Conservation (phyloP, 1,140 invertebrate genomes). For the Drosophila subpulchrella region DNA sequence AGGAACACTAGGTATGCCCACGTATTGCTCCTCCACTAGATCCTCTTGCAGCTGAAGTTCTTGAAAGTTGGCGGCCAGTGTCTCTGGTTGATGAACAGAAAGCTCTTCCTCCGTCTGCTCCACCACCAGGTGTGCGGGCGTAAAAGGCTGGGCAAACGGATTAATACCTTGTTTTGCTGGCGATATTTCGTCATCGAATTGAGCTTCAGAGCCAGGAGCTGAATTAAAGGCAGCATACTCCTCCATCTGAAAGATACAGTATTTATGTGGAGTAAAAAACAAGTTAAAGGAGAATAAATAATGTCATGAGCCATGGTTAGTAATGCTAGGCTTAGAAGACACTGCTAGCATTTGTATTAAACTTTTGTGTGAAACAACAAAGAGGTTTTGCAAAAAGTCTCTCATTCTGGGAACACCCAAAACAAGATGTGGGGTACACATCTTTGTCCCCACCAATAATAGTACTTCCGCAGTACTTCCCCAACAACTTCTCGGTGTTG, state of each 20-base stretch:
- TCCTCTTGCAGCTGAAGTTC: slow-evolving; percentile 52
- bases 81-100: slow-evolving; percentile 19
- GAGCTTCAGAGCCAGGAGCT: slow-evolving; percentile 49
- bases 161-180: slow-evolving; percentile 29
- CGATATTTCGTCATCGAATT: slow-evolving; percentile 10
- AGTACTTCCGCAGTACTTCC: no score
- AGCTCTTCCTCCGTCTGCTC: slow-evolving; percentile 7
- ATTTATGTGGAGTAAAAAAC: not conserved
- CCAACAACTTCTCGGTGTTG: no score
- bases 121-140: slow-evolving; percentile 23
- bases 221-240: slow-evolving; percentile 64
- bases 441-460: no score
- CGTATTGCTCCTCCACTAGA: slow-evolving; percentile 35
- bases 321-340: not conserved
- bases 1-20: not conserved
- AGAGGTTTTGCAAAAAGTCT: no score
- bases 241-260: slow-evolving; percentile 53
- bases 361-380: no score
- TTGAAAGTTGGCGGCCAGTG: slow-evolving; percentile 33
- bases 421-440: no score
- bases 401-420: no score
- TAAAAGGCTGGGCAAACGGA: slow-evolving; percentile 59
- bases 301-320: not conserved
- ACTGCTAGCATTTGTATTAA: not conserved
- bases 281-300: not conserved